Percentiles rank a stretch among this genome's conserved stretches.
These are phyloP conservation scores for Diabrotica balteata DNA, from an alignment of 2,888 invertebrate genomes.

Conservation along the genomic window DNA sequence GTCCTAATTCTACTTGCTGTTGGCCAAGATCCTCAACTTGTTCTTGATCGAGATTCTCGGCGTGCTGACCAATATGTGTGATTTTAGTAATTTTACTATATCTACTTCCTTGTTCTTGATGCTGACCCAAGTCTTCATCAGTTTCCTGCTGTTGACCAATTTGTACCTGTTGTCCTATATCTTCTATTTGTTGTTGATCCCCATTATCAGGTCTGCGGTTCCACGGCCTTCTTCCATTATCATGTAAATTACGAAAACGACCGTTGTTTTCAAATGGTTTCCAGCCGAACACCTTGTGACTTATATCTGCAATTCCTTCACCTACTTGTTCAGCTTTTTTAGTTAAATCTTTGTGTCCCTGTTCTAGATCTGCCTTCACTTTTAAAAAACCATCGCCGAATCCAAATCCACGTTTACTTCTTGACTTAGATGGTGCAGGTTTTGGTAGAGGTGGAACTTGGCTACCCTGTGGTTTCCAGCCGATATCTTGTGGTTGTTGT, in stretches of 20 bases:
- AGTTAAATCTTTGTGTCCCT: no score
- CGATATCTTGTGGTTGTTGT: background rate
- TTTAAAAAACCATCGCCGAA: background rate
- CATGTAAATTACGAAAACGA: no score
- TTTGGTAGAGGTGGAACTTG: background rate
- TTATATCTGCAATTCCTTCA: no score
- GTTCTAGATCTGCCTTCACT: background rate
- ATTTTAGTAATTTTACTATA: no score
- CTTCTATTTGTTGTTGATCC: background rate
- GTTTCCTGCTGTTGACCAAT: conserved; percentile 7
- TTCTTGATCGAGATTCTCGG: background rate
- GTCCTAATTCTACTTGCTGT: conserved; percentile 23
- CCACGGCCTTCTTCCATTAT: no score
- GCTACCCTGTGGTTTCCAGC: background rate
- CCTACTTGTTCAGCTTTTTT: no score
- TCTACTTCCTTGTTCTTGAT: background rate
- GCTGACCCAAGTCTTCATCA: conserved; percentile 18
- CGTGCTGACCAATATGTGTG: conserved; percentile 4
- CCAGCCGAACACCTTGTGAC: no score
- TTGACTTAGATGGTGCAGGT: no score
- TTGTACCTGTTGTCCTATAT: conserved; percentile 22
- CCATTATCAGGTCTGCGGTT: no score
- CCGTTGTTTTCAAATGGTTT: no score
- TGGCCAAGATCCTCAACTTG: conserved; percentile 19
- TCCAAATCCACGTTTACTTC: no score